A percentile compares a stretch with the other conserved stretches of the same genome.
Conservation (phyloP, 2,113 vertebrate genomes). For the Piaya cayana region DNA sequence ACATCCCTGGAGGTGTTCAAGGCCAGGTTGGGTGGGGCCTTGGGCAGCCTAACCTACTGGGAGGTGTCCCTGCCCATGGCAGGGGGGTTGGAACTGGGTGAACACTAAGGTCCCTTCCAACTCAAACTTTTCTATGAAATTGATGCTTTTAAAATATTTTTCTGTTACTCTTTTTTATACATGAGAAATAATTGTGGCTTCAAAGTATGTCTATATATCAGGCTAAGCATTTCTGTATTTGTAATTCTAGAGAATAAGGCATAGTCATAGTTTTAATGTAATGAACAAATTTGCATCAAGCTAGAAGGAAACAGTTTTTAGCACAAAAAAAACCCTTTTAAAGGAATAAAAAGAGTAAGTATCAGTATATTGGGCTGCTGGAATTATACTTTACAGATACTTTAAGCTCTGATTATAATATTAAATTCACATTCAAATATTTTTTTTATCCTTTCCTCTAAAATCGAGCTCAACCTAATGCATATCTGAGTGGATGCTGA, state of each 20-base stretch:
- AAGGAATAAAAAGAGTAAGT: not conserved
- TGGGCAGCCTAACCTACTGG: no score
- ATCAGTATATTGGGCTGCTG: not conserved
- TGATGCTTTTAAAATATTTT: not conserved
- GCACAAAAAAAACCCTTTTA: fast-evolving
- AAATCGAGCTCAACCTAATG: not conserved
- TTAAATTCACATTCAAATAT: not conserved
- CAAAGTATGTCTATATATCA: not conserved
- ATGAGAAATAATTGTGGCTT: not conserved
- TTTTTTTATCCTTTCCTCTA: not conserved
- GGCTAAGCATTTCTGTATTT: not conserved
- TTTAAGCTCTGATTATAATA: not conserved
- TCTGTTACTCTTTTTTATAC: not conserved
- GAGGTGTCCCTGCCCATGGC: no score
- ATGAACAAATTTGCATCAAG: not conserved
- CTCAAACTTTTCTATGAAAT: no score
- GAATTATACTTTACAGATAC: not conserved
- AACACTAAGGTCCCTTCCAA: no score
- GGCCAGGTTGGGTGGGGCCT: no score
- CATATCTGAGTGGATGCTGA: not conserved
- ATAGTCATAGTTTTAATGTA: not conserved
- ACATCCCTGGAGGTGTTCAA: no score
- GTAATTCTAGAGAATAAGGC: not conserved
- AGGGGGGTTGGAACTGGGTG: no score
- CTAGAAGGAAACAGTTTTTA: not conserved